Evolutionary conservation across 2,797 vertebrate genomes (phyloP).

Genomic region (Cossypha niveicapilla): DNA sequence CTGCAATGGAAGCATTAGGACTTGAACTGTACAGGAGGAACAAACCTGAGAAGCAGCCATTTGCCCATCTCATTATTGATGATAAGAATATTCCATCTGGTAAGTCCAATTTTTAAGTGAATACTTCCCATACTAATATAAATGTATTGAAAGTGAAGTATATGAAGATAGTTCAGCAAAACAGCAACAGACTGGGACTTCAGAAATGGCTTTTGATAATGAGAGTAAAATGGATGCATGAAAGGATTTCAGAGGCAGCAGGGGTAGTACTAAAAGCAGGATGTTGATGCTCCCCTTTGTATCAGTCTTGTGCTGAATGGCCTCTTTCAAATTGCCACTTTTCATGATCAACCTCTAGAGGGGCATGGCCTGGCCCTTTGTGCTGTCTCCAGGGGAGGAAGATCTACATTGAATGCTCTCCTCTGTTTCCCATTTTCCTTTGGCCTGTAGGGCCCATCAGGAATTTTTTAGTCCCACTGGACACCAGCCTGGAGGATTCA

Average conservation of each 20-base stretch:
- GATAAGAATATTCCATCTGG: slow-evolving; percentile 75
- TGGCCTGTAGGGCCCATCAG: neutral
- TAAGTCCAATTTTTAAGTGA: slow-evolving; percentile 54
- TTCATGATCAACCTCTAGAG: neutral
- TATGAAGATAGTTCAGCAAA: neutral
- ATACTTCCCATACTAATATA: neutral
- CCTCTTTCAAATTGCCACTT: neutral
- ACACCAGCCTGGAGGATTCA: neutral
- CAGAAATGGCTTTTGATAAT: neutral
- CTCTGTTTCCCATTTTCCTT: neutral
- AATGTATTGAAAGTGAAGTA: neutral
- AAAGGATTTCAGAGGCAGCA: neutral
- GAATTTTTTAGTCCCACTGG: neutral
- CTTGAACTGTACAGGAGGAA: slow-evolving; percentile 59
- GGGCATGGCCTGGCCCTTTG: neutral
- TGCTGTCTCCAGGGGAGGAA: neutral
- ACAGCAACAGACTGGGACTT: neutral
- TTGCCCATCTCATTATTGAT: slow-evolving; percentile 80
- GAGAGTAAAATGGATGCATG: neutral
- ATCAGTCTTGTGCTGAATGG: neutral
- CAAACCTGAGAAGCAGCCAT: slow-evolving; percentile 70
- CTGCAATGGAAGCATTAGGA: slow-evolving; percentile 63
- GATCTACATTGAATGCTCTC: neutral
- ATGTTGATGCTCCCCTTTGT: neutral
- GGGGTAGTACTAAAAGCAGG: neutral